Evolutionary conservation across 2,888 invertebrate genomes (phyloP).

Genomic region (Homarus gammarus): DNA sequence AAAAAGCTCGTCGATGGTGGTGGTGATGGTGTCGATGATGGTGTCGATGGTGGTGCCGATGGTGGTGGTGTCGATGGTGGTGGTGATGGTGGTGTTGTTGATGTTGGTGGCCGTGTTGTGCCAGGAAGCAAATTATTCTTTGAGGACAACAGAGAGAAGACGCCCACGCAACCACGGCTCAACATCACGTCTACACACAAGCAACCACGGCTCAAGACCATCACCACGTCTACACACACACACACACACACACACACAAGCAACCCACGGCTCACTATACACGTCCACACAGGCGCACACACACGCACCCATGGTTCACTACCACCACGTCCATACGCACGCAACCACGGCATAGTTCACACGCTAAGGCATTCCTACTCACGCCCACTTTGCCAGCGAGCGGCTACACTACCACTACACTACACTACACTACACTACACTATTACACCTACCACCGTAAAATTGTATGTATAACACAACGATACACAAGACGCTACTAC

Average conservation of each 20-base stretch:
- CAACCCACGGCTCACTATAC: not conserved
- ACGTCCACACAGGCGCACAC: not conserved
- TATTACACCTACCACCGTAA: too few species aligned
- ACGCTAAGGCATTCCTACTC: too few species aligned
- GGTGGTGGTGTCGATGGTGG: not conserved
- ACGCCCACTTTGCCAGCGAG: too few species aligned
- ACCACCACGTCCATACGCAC: not conserved
- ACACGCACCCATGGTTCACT: not conserved
- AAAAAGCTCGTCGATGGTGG: not conserved
- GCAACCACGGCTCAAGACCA: not conserved
- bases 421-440: too few species aligned
- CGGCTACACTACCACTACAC: too few species aligned
- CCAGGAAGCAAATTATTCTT: conserved; percentile 9
- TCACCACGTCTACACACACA: not conserved
- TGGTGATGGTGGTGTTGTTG: too few species aligned
- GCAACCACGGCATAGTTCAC: not conserved
- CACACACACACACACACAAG: not conserved
- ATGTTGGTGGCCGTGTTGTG: not conserved
- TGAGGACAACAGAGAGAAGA: not conserved
- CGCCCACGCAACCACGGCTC: not conserved
- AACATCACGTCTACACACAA: not conserved
- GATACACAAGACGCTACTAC: too few species aligned
- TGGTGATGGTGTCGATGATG: not conserved
- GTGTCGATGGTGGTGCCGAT: not conserved
- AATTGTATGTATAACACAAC: too few species aligned